phyloP scores from a whole-genome alignment of 1,140 invertebrate species.

The Drosophila willistoni region DNA sequence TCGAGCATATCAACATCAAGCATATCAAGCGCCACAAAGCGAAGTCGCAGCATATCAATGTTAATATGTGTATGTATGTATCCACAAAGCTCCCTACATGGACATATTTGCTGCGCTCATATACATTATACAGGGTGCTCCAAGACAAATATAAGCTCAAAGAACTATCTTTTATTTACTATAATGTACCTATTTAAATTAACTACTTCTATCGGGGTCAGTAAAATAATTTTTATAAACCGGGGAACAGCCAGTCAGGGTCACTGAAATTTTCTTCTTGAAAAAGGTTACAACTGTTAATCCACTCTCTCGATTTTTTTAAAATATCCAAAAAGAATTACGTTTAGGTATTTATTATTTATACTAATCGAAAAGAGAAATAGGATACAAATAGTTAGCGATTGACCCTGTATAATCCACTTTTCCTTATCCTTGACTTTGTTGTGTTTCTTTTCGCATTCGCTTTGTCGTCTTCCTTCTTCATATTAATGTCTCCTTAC shows the following conservation, averaged over 20 bases:
- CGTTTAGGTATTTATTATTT: background rate
- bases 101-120: background rate
- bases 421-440: background rate
- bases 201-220: too few species aligned
- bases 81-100: background rate
- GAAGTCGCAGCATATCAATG: conserved; percentile 53
- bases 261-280: too few species aligned
- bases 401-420: conserved; percentile 29
- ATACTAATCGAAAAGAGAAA: too few species aligned
- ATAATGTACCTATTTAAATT: too few species aligned
- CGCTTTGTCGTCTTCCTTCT: background rate
- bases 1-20: conserved; percentile 69
- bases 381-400: too few species aligned
- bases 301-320: too few species aligned
- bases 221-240: too few species aligned
- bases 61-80: conserved; percentile 16
- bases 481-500: background rate
- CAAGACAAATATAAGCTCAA: background rate
- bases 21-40: conserved; percentile 58
- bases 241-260: too few species aligned
- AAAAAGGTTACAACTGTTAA: too few species aligned
- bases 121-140: background rate
- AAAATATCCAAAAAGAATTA: too few species aligned
- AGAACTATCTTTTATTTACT: too few species aligned
- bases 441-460: background rate